These are phyloP conservation scores for Rhagoletis zephyria DNA, from an alignment of 1,140 invertebrate species.

Conservation along the genomic window DNA sequence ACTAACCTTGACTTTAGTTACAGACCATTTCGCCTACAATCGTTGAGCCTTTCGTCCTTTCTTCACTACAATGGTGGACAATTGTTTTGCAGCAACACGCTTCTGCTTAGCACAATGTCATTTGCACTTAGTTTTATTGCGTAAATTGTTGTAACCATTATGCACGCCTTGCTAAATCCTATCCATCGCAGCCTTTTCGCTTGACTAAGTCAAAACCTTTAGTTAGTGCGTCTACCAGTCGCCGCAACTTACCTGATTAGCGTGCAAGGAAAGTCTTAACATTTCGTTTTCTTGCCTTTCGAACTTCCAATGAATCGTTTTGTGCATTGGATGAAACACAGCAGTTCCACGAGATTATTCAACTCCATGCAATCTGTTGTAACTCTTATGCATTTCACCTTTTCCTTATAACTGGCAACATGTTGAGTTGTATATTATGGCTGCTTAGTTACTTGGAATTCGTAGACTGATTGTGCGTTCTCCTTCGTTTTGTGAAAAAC, in stretches of 20 bases:
- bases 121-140: conserved; percentile 45
- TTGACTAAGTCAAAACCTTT: conserved; percentile 14
- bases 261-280: neutral
- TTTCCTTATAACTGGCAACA: conserved; percentile 19
- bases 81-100: conserved; percentile 2
- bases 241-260: neutral
- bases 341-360: conserved; percentile 51
- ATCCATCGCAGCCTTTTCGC: neutral
- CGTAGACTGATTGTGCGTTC: neutral
- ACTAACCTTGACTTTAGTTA: conserved; percentile 41
- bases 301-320: conserved; percentile 5
- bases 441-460: conserved; percentile 5
- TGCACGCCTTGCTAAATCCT: conserved; percentile 21
- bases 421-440: conserved; percentile 16
- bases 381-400: conserved; percentile 52
- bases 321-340: neutral
- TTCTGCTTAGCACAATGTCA: neutral
- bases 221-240: neutral
- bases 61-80: neutral
- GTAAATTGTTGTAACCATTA: conserved; percentile 50
- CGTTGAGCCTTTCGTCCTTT: conserved; percentile 18
- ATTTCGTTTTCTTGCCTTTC: neutral
- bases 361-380: conserved; percentile 55
- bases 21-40: neutral
- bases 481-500: neutral